Evolutionary conservation across 2,797 vertebrate genomes (phyloP), one percentile per base, ranked within the genome.

Genomic region (Sternarchorhynchus goeldii): DNA sequence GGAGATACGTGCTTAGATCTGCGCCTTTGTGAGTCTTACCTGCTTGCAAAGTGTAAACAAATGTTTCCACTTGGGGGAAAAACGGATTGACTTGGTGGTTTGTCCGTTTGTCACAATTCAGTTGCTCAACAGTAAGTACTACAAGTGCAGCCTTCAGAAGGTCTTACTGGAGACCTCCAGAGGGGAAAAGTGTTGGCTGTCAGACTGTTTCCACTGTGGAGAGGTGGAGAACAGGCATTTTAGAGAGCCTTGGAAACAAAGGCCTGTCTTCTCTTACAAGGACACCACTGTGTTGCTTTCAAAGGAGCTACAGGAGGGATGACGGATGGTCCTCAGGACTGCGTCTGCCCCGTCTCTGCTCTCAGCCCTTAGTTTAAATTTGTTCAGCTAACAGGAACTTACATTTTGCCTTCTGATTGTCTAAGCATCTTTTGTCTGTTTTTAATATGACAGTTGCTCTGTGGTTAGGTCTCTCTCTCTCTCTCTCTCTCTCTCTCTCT

Each of bases 391-490:
- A 50, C 45, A 50, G 45, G 16, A 1, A 50, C 45, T 50, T 7
- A 2, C 6, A 4, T 36, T 36, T 50, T 14, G 3, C 3, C 10
- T 14, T 50, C 45, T 50, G 8, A 50, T 50, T 50, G 45, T 50
- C 45, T 50, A 50, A 50, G 45, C 10, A 12, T 50, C 64, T 78
- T 64, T 21, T 64, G 45, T 69, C 68, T 80, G 41, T 29, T 10
- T 14, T 14, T 14, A 50, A 50, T 50, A 50, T 50, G 10, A 50
- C 45, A 12, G 12, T 25, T 50, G 45, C 45, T 50, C 68, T 53
- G 39, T 68, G 17, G 20, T 20, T 63, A 16, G 70, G 64, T 18
- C 31, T 18, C 31, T 45, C 14, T 50, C 3, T n/a, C 32, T 31
- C 2, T 66, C 32, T 41, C 7, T 59, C 34, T 60, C 18, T 76